phyloP scores from a whole-genome alignment of 2,113 vertebrate species.

The Daphoenositta chrysoptera region DNA sequence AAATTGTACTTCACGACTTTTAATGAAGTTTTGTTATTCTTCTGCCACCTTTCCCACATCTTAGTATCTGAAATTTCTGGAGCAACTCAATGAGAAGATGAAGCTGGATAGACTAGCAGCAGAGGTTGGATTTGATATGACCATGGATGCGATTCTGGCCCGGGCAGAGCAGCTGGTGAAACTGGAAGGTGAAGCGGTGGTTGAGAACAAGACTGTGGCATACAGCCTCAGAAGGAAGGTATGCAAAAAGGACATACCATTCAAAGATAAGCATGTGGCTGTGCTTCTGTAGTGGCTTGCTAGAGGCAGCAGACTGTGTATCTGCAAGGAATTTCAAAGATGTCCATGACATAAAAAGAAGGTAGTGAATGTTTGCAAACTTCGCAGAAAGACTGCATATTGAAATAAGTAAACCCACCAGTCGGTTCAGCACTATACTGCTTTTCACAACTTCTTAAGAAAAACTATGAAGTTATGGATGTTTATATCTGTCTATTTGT shows the following conservation, averaged over 20 bases:
- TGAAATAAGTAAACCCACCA: background rate
- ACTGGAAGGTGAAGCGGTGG: conserved; percentile 78
- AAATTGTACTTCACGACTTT: background rate
- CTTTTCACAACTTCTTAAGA: background rate
- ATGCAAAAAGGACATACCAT: background rate
- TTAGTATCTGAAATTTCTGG: conserved; percentile 87
- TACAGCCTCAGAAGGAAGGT: conserved; percentile 87
- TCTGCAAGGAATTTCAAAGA: background rate
- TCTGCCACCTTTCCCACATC: background rate
- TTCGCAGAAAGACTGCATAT: background rate
- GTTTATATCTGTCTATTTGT: background rate
- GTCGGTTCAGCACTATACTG: background rate
- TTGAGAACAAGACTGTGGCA: conserved; percentile 81
- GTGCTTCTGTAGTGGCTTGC: background rate
- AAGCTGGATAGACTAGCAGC: conserved; percentile 76
- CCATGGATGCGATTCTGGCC: conserved; percentile 77
- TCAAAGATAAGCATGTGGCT: background rate
- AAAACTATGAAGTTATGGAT: background rate
- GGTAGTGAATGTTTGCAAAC: background rate
- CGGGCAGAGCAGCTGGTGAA: conserved; percentile 82
- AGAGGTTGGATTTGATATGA: conserved; percentile 88
- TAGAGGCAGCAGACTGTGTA: background rate
- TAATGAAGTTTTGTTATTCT: background rate
- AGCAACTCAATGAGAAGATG: conserved; percentile 83
- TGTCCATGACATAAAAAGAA: background rate